phyloP scores from a whole-genome alignment of 1,140 invertebrate genomes.

The Pseudomyrmex flavicornis region DNA sequence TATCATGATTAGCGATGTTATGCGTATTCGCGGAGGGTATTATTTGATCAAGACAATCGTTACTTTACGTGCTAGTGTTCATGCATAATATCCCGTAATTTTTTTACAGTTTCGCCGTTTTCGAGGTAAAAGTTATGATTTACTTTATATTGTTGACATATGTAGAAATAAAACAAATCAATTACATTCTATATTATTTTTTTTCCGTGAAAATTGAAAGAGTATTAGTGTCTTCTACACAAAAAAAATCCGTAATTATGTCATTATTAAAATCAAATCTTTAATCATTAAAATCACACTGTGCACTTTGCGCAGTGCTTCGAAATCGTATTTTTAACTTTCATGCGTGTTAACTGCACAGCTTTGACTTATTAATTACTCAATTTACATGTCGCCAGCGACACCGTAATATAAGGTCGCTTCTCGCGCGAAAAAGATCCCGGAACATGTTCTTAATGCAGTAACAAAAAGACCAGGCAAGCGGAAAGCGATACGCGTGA shows the following conservation, averaged over 20 bases:
- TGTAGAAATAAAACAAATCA: slow-evolving; percentile 3
- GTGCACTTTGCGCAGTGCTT: neutral
- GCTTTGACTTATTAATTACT: neutral
- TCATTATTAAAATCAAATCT: neutral
- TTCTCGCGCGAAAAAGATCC: slow-evolving; percentile 17
- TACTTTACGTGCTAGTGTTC: neutral
- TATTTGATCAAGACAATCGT: neutral
- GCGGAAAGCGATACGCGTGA: slow-evolving; percentile 68
- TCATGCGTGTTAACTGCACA: neutral
- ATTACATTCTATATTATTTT: neutral
- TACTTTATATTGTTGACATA: neutral
- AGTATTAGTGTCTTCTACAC: neutral
- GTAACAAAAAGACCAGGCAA: slow-evolving; percentile 64
- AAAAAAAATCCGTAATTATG: neutral
- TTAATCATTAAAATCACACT: no score
- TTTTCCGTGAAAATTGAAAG: neutral
- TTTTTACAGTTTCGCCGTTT: neutral
- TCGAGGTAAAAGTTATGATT: neutral
- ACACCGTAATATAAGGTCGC: neutral
- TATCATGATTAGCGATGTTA: slow-evolving; percentile 50
- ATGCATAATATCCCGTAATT: neutral
- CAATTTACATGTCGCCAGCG: neutral
- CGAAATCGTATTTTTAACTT: neutral
- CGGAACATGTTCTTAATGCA: slow-evolving; percentile 38
- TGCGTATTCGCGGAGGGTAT: neutral